Conservation (phyloP, 2,797 vertebrate genomes). For the Carapus acus region DNA sequence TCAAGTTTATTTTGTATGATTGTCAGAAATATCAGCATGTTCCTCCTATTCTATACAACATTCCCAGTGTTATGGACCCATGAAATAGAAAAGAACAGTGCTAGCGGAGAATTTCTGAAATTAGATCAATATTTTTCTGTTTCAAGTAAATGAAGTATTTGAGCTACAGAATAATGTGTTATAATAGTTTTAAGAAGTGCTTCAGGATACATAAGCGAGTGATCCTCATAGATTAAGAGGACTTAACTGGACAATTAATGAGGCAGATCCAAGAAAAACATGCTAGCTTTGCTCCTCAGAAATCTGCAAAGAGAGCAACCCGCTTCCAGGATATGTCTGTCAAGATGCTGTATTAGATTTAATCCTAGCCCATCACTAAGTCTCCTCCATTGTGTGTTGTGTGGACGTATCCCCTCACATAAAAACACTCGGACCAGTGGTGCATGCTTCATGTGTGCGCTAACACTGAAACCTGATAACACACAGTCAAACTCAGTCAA, state of each 20-base stretch:
- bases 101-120: neutral
- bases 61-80: neutral
- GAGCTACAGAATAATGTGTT: slow-evolving; percentile 15
- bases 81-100: neutral
- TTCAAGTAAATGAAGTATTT: slow-evolving; percentile 30
- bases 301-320: slow-evolving; percentile 66
- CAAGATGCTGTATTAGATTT: slow-evolving; percentile 84
- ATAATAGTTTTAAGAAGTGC: slow-evolving; percentile 39
- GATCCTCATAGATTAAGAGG: slow-evolving; percentile 72
- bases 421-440: slow-evolving; percentile 23
- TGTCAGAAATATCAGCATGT: slow-evolving; percentile 8
- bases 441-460: slow-evolving; percentile 39
- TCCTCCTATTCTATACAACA: neutral
- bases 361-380: slow-evolving; percentile 75
- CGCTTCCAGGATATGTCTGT: slow-evolving; percentile 89
- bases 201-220: slow-evolving; percentile 39
- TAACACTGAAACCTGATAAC: slow-evolving; percentile 19
- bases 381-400: slow-evolving; percentile 71
- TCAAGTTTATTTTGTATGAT: slow-evolving; percentile 9
- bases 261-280: slow-evolving; percentile 72
- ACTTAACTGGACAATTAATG: slow-evolving; percentile 77
- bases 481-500: slow-evolving; percentile 21
- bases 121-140: slow-evolving; percentile 14
- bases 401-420: slow-evolving; percentile 46
- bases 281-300: slow-evolving; percentile 71